Percentiles rank a stretch among this genome's conserved stretches.
Conservation (phyloP, 2,113 vertebrate genomes). For the Suncus etruscus region DNA sequence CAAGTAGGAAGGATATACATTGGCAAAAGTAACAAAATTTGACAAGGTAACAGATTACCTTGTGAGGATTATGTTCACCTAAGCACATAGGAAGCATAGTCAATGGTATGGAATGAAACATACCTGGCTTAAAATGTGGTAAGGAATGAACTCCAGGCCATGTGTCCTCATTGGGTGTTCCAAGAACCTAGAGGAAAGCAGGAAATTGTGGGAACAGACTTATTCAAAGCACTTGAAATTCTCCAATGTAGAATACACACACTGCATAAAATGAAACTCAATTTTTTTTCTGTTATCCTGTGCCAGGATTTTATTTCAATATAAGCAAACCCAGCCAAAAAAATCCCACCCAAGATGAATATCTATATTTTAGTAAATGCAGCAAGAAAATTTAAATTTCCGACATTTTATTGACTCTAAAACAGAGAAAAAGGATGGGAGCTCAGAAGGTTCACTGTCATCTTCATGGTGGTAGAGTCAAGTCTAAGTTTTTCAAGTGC, state of each 20-base stretch:
- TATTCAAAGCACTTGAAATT: constrained; percentile 76
- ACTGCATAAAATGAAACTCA: constrained; percentile 52
- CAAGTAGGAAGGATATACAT: not conserved
- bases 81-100: not conserved
- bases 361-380: constrained; percentile 53
- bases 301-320: constrained; percentile 71
- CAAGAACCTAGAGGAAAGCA: constrained; percentile 90
- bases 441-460: not conserved
- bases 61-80: not conserved
- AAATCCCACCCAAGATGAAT: constrained; percentile 49
- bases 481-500: not conserved
- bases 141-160: constrained; percentile 96
- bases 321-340: constrained; percentile 61
- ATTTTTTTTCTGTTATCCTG: constrained; percentile 27
- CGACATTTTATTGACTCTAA: constrained; percentile 42
- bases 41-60: not conserved
- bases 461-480: not conserved
- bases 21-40: not conserved
- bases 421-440: not conserved
- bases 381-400: constrained; percentile 44
- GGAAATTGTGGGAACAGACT: constrained; percentile 68
- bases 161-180: constrained; percentile 95
- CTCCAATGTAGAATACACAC: constrained; percentile 67
- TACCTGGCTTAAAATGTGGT: constrained; percentile 97
- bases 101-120: constrained; percentile 51